Conservation (phyloP, 2,888 invertebrate genomes). For the Diarsia rubi region DNA sequence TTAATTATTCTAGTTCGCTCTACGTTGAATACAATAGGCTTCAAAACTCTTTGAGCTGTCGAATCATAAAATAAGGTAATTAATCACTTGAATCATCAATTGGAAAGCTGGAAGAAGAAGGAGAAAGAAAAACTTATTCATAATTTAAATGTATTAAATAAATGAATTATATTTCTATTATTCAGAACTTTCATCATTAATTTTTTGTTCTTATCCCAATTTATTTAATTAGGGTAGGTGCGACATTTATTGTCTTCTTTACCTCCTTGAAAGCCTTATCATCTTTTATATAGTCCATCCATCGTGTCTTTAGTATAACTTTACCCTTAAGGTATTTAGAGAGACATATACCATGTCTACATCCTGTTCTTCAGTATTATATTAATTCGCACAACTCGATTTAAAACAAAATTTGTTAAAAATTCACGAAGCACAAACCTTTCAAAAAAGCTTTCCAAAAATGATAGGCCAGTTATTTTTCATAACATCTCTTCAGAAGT, state of each 20-base stretch:
- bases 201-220: background rate
- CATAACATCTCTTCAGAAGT: too few relatives aligned
- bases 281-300: background rate
- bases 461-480: background rate
- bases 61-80: background rate
- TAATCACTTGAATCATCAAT: background rate
- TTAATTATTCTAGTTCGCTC: slow-evolving; percentile 6
- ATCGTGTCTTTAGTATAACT: background rate
- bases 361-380: background rate
- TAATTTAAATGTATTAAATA: background rate
- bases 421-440: background rate
- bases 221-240: background rate
- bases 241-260: background rate
- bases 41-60: background rate
- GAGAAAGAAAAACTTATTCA: background rate
- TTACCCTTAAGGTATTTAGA: background rate
- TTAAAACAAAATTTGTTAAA: too few relatives aligned
- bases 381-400: too few relatives aligned
- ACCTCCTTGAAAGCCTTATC: background rate
- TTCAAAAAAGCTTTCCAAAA: slow-evolving; percentile 2
- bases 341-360: background rate
- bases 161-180: background rate
- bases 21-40: background rate
- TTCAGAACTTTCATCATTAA: background rate
- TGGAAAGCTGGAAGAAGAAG: too few relatives aligned